Evolutionary conservation across 1,140 invertebrate species (phyloP).

Genomic region (Hyles euphorbiae): DNA sequence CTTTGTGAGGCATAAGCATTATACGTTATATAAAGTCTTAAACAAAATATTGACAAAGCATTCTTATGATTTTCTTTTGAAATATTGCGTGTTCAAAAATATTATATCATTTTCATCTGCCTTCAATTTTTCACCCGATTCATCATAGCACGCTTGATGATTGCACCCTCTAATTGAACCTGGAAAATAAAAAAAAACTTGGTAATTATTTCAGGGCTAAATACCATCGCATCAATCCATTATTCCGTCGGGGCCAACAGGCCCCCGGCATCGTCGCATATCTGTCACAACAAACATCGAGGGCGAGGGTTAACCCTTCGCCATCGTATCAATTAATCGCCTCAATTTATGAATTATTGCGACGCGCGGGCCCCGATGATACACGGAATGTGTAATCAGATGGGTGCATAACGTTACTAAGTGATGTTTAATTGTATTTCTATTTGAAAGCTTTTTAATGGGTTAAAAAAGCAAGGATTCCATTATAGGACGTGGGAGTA

Average conservation of each 20-base stretch:
- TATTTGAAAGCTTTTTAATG: constrained; percentile 4
- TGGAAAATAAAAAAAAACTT: not conserved
- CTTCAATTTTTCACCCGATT: too few relatives aligned
- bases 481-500: too few relatives aligned
- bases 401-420: constrained; percentile 25
- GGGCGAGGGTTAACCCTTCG: constrained; percentile 41
- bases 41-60: too few relatives aligned
- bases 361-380: constrained; percentile 24
- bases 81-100: too few relatives aligned
- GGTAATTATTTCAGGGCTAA: constrained; percentile 2
- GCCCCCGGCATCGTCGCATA: constrained; percentile 17
- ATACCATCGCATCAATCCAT: constrained; percentile 24
- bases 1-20: too few relatives aligned
- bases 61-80: too few relatives aligned
- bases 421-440: constrained; percentile 25
- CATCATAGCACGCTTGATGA: too few relatives aligned
- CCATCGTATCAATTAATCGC: constrained; percentile 48
- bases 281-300: constrained; percentile 44
- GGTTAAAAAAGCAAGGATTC: not conserved
- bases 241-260: constrained; percentile 5
- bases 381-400: constrained; percentile 42
- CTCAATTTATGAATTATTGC: constrained; percentile 56
- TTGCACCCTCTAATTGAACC: too few relatives aligned
- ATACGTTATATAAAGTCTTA: too few relatives aligned
- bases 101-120: too few relatives aligned